phyloP scores from a whole-genome alignment of 1,140 invertebrate species.

The Drosophila nikananu region DNA sequence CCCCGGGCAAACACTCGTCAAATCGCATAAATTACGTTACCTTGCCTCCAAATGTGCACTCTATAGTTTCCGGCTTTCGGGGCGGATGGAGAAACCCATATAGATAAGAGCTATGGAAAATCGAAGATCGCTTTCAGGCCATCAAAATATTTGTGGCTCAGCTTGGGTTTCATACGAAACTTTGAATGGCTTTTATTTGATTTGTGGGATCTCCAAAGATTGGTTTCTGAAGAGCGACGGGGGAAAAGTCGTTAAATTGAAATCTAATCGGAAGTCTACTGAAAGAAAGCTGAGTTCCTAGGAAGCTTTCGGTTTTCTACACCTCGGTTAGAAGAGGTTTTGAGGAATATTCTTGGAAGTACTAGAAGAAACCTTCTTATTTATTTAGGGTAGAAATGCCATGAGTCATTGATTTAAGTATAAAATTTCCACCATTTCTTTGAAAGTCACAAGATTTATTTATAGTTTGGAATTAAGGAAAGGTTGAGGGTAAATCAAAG shows the following conservation, averaged over 20 bases:
- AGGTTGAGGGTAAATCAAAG: neutral
- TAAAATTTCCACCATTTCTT: neutral
- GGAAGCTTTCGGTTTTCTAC: constrained; percentile 15
- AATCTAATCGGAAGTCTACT: constrained; percentile 8
- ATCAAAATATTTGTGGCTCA: constrained; percentile 60
- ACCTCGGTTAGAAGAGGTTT: neutral
- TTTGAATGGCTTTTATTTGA: constrained; percentile 16
- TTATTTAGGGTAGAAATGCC: neutral
- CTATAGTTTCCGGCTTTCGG: constrained; percentile 65
- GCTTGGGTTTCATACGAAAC: constrained; percentile 30
- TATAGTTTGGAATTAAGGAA: neutral
- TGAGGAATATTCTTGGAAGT: neutral
- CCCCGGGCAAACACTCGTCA: constrained; percentile 19
- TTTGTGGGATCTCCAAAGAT: constrained; percentile 19
- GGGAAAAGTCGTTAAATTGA: constrained; percentile 27
- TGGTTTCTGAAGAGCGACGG: neutral
- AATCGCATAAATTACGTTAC: constrained; percentile 63
- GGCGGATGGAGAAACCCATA: constrained; percentile 48
- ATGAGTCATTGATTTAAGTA: constrained; percentile 3
- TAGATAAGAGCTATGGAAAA: constrained; percentile 61
- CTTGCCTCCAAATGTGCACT: constrained; percentile 61
- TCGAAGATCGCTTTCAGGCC: constrained; percentile 37
- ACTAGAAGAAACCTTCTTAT: neutral
- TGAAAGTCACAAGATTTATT: neutral
- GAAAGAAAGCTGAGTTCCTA: constrained; percentile 19